Base-by-base conservation (phyloP, 2,888 invertebrate genomes). In the Odontocolon sp. region DNA sequence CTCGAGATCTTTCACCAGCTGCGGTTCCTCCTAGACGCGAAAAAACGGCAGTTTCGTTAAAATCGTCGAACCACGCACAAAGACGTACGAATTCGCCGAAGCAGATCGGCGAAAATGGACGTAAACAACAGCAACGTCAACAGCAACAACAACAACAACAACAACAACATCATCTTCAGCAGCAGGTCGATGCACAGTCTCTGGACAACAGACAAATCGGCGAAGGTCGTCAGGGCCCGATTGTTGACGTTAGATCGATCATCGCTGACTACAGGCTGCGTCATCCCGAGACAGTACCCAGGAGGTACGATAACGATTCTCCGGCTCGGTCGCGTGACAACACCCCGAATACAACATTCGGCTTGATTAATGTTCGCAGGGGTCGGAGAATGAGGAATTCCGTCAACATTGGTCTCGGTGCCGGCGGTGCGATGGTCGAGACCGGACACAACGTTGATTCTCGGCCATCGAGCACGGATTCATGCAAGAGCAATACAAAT, bases 161-260 rank as follows among this genome's bases (percentile, higher is more conserved):
- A 83, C 92, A 91, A 42, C 90, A 91, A 83, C 91, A 87, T 80
- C 92, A 90, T 0, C 92, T 91, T 68, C 90, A 89, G 36, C 77
- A 79, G 16, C 61, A 71, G 21, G 59, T 45, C 26, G 81, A 83
- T 23, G 57, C 82, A 14, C 84, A 86, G 63, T 86, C 84, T 11
- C 84, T 88, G 3, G 92, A 92, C 88, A 94, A 94, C 80, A 93
- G 94, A 9, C 93, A 93, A 69, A 89, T 94, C 68, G 92, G 93
- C 0, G 93, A 93, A 91, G 95, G 95, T 0, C 92, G 95, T 0
- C 95, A 95, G 86, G 94, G 95, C 0, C 94, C 95, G 0, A 94
- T 95, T n/a, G 93, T 96, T 73, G 96, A 96, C 87, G 96, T 96
- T 0, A 94, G 95, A 87, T 95, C 95, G 2, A 95, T 96, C 68